Base-by-base conservation (phyloP, 2,797 vertebrate genomes). In the Malacoctenus gilli region DNA sequence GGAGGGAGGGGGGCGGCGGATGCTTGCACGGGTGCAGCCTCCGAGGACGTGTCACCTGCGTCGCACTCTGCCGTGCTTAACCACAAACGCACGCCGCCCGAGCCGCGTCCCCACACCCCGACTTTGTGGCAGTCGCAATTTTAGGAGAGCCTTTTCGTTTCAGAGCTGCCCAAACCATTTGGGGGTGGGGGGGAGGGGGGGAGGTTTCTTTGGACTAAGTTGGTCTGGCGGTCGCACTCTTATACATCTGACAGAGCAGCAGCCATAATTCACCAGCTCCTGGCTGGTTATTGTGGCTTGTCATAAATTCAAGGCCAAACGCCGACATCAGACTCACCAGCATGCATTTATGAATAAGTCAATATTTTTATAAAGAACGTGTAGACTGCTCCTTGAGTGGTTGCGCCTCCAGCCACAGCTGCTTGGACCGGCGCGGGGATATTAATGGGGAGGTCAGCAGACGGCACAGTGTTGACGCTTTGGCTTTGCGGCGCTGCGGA, bases 371-470 rank as follows among this genome's bases (percentile, higher is more conserved):
- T 39, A 47, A 62, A 63, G 34, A 48, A 30, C 62, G 43, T 52
- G 54, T 41, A 54, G 68, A 44, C 55, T 48, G 30, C 31, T 39
- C 23, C 34, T n/a, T 34, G 50, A 73, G 57, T 40, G 52, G 61
- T 59, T 34, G 28, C 42, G 43, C 40, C 25, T 60, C 51, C 73
- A 59, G 53, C 62, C 52, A 21, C 63, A 61, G 51, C 43, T 34
- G 58, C 47, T 48, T 6, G 8, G 51, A 58, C 51, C 16, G 28
- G 32, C 44, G 31, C 12, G 19, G 37, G 58, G 51, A 65, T 69
- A 58, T 79, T 75, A 80, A 71, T 56, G 70, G 49, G 49, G 57
- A 40, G 59, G 75, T 68, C 50, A 64, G 56, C 49, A 72, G 75
- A 79, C 75, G 39, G 66, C 52, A 36, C 52, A 13, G 31, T 41